phyloP scores from a whole-genome alignment of 2,888 invertebrate species.

The Philaethria dido region DNA sequence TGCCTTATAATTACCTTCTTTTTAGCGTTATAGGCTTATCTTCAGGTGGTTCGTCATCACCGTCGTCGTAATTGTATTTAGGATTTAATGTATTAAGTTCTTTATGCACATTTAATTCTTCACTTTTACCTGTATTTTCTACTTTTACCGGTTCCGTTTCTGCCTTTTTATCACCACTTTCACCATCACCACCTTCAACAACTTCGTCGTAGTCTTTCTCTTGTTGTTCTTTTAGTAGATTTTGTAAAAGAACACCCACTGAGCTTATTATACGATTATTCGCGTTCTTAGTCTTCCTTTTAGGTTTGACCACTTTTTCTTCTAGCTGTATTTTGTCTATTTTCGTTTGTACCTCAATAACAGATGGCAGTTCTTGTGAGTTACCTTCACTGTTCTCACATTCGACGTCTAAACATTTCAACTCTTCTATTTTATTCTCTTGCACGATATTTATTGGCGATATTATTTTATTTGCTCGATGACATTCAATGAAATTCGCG shows the following conservation, averaged over 20 bases:
- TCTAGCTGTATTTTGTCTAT: slow-evolving; percentile 55
- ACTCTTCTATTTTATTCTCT: slow-evolving; percentile 54
- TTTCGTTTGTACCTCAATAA: slow-evolving; percentile 67
- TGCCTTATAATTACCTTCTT: slow-evolving; percentile 69
- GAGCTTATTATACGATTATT: slow-evolving; percentile 71
- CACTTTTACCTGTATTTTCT: slow-evolving; percentile 10
- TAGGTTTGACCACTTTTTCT: slow-evolving; percentile 55
- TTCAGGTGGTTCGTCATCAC: slow-evolving; percentile 81
- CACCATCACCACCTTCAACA: slow-evolving; percentile 58
- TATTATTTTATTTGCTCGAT: slow-evolving; percentile 41
- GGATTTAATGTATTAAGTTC: slow-evolving; percentile 16
- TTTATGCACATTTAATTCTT: slow-evolving; percentile 23
- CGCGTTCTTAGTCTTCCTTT: slow-evolving; percentile 60
- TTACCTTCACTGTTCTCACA: slow-evolving; percentile 75
- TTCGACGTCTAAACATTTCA: slow-evolving; percentile 61
- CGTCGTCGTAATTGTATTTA: slow-evolving; percentile 56
- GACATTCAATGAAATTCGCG: slow-evolving; percentile 76
- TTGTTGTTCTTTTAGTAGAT: slow-evolving; percentile 75
- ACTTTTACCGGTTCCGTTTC: slow-evolving; percentile 25
- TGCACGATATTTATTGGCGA: slow-evolving; percentile 47
- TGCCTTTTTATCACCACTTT: slow-evolving; percentile 45
- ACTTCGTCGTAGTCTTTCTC: slow-evolving; percentile 55
- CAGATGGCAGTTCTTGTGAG: slow-evolving; percentile 73
- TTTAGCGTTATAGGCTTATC: slow-evolving; percentile 79
- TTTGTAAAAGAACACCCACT: slow-evolving; percentile 84